Conservation (phyloP, 2,113 vertebrate genomes). For the Lanius ludovicianus region DNA sequence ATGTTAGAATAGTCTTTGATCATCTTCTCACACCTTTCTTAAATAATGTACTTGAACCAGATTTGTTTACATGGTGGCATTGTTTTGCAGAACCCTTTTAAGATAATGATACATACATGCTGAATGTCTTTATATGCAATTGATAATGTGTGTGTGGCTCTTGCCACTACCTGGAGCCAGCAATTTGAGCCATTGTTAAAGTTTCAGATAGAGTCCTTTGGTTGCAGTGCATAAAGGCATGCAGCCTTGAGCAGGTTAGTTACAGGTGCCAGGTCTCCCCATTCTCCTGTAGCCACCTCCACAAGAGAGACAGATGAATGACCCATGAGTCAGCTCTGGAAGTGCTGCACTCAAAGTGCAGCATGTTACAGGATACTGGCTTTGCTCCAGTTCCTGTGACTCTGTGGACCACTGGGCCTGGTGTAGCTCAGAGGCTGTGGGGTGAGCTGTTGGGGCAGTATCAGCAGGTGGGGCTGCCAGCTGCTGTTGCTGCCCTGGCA, state of each 20-base stretch:
- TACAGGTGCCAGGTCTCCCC: not conserved
- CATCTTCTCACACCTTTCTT: not conserved
- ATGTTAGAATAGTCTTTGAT: not conserved
- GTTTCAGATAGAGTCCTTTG: not conserved
- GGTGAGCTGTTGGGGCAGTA: not conserved
- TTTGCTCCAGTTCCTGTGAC: not conserved
- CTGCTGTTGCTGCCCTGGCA: not conserved
- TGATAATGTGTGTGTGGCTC: not conserved
- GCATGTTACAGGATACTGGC: accelerated
- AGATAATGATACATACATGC: not conserved
- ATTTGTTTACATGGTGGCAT: accelerated
- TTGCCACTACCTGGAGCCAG: not conserved
- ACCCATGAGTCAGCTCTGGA: not conserved
- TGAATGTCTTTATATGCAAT: not conserved
- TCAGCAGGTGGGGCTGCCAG: not conserved
- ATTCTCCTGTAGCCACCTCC: not conserved
- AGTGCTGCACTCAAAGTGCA: not conserved
- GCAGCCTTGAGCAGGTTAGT: not conserved
- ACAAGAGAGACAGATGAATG: not conserved
- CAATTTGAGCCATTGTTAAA: not conserved
- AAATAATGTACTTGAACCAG: not conserved
- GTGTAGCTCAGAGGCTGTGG: accelerated
- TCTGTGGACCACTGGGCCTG: accelerated
- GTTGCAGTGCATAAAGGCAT: not conserved
- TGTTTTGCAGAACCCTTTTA: not conserved